A percentile compares a stretch with the other conserved stretches of the same genome.
Evolutionary conservation across 2,888 invertebrate species (phyloP).

Genomic region (Sabatieria punctata): DNA sequence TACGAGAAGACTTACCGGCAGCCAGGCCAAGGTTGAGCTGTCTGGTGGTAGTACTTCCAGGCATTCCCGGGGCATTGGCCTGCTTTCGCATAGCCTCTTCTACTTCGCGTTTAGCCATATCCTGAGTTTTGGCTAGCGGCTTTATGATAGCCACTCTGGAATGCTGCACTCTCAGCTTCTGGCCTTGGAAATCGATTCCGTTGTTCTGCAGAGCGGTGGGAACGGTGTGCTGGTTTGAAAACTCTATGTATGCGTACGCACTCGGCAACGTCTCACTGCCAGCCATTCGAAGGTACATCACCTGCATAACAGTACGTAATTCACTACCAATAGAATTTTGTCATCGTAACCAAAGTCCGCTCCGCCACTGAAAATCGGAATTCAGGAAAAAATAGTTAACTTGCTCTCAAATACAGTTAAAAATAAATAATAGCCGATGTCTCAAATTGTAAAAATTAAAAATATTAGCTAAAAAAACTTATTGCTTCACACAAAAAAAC

Average conservation of each 20-base stretch:
- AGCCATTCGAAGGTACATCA: slow-evolving; percentile 82
- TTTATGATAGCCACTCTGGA: slow-evolving; percentile 68
- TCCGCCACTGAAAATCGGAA: too few species aligned
- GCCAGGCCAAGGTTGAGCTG: too few species aligned
- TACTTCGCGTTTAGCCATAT: slow-evolving; percentile 82
- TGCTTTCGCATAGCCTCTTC: slow-evolving; percentile 82
- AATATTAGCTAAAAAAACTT: too few species aligned
- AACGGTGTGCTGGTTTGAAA: slow-evolving; percentile 73
- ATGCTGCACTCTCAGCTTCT: slow-evolving; percentile 56
- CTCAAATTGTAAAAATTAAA: too few species aligned
- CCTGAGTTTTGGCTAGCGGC: slow-evolving; percentile 83
- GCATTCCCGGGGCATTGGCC: slow-evolving; percentile 48
- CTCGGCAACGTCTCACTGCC: slow-evolving; percentile 49
- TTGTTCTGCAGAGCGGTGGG: slow-evolving; percentile 64
- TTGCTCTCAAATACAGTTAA: too few species aligned
- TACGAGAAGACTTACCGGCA: too few species aligned
- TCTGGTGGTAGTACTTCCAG: background rate
- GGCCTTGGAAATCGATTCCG: slow-evolving; percentile 54
- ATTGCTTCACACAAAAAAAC: too few species aligned
- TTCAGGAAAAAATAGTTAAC: too few species aligned
- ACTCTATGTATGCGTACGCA: slow-evolving; percentile 68
- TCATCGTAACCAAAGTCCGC: too few species aligned
- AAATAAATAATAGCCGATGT: too few species aligned
- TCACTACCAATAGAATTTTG: too few species aligned
- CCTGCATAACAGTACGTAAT: slow-evolving; percentile 38